Evolutionary conservation across 1,140 invertebrate species (phyloP).

Genomic region (Rhagoletis zephyria): DNA sequence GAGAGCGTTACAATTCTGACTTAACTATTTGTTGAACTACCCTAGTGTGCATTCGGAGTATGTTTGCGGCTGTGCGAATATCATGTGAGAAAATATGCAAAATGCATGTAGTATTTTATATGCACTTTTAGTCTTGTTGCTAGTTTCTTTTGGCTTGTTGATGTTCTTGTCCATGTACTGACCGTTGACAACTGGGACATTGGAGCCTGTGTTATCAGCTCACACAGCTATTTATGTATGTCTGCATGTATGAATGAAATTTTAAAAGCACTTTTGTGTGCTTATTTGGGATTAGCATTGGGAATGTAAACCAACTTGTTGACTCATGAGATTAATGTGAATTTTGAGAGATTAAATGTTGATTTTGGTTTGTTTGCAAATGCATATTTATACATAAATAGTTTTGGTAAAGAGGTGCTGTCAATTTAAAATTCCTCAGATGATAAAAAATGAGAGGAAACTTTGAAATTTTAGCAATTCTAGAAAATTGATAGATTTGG

Average conservation of each 20-base stretch:
- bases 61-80: neutral
- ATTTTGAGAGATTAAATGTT: constrained; percentile 48
- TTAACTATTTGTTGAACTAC: neutral
- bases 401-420: neutral
- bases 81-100: neutral
- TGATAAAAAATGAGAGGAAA: too few relatives aligned
- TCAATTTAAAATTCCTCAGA: too few relatives aligned
- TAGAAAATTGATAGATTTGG: too few relatives aligned
- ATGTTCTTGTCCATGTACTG: neutral
- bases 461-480: neutral
- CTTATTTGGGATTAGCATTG: constrained; percentile 44
- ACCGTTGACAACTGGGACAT: neutral
- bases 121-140: neutral
- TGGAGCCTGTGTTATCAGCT: constrained; percentile 19
- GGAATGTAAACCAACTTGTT: constrained; percentile 48
- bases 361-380: constrained; percentile 19
- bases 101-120: neutral
- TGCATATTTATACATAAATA: neutral
- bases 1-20: too few relatives aligned
- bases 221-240: neutral
- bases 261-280: constrained; percentile 45
- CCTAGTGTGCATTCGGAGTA: neutral
- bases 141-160: neutral
- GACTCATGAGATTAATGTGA: constrained; percentile 47
- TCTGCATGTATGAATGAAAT: constrained; percentile 4